phyloP scores from a whole-genome alignment of 2,797 vertebrate genomes.

The Mus spretus region DNA sequence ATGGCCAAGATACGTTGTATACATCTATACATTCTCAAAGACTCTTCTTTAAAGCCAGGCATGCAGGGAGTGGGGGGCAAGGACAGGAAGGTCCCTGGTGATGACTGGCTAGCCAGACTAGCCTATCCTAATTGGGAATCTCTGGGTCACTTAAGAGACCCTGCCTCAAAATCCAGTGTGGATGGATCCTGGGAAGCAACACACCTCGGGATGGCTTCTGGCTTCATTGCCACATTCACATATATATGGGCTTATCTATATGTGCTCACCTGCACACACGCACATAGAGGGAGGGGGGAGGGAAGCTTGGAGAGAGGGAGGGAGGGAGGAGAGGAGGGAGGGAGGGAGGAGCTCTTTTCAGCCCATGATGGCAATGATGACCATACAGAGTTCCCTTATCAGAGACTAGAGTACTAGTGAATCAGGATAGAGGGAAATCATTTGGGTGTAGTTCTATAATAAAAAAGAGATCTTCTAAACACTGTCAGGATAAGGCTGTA shows the following conservation, averaged over 20 bases:
- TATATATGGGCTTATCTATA: not conserved
- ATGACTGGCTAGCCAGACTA: not conserved
- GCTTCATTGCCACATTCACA: not conserved
- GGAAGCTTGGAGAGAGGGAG: too few relatives aligned
- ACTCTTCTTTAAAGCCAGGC: not conserved
- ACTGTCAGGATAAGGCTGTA: not conserved
- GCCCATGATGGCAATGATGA: not conserved
- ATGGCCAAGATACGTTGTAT: not conserved
- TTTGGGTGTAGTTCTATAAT: not conserved
- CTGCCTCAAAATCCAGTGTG: not conserved
- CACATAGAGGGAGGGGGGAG: not conserved
- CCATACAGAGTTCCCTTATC: not conserved
- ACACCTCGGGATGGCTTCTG: not conserved
- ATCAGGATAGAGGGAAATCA: not conserved
- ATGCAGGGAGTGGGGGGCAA: not conserved
- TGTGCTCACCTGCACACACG: not conserved
- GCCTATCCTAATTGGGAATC: not conserved
- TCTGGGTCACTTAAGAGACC: not conserved
- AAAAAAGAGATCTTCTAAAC: not conserved
- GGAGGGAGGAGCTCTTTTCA: not conserved
- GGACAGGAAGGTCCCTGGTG: too few relatives aligned
- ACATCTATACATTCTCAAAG: not conserved
- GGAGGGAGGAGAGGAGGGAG: too few relatives aligned
- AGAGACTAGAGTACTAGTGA: not conserved
- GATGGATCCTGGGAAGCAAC: not conserved